Base-by-base conservation (phyloP, 2,797 vertebrate species). In the Typhlichthys subterraneus region DNA sequence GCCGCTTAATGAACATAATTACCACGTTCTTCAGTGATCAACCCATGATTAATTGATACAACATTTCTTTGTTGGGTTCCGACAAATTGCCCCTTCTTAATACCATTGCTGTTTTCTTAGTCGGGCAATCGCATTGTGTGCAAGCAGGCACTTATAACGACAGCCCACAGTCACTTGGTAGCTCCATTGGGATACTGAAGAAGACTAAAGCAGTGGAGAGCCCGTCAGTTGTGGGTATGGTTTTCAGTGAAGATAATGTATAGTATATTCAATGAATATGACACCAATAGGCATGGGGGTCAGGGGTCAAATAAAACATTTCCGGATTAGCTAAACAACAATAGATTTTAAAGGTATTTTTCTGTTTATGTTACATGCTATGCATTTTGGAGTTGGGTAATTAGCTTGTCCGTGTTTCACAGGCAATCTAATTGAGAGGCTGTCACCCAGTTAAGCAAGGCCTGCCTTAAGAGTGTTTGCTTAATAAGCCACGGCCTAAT, bases 1-100 rank as follows among this genome's bases (percentile, higher is more conserved):
- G 76, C 89, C 85, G 86, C 87, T 92, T 92, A 93, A 94, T 91
- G 89, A 93, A 91, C 91, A 89, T 91, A 91, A 93, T 92, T 91
- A 87, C 89, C 75, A 84, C 77, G 69, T 92, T 91, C 86, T 84
- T 88, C 85, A 59, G 82, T 74, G 85, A 87, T 92, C 89, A 82
- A 89, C 83, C 87, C 74, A 69, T 93, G 91, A 94, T 92, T 92
- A 92, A 93, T 93, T 91, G 90, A 92, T 91, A 89, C 89, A 90
- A 89, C 89, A 83, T 87, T 92, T 91, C 87, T 91, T 92, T 91
- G 90, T 90, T 88, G 89, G 85, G 78, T 90, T 89, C 83, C 85
- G 83, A 87, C 89, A 91, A 91, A 90, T 90, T 90, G 89, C 80
- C 86, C 86, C 86, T 83, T 87, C 75, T 72, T 81, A 83, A 87